Evolutionary conservation across 2,113 vertebrate genomes (phyloP), one percentile per base, ranked within the genome.

Genomic region (Myotis lucifugus): DNA sequence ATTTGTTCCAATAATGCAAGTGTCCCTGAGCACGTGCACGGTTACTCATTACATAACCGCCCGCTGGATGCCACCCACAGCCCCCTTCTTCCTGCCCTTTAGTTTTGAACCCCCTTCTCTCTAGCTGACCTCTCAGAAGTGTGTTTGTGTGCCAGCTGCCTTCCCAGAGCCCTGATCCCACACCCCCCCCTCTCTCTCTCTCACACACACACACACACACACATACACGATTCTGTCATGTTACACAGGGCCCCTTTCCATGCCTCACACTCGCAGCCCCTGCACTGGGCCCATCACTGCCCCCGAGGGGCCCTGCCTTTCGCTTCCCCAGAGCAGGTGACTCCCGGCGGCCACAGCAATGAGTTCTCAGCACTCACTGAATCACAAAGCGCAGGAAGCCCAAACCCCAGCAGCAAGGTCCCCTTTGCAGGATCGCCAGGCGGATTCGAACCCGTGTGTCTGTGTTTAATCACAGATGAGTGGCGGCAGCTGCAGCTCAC

Each of bases 361-460:
- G 95, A 97, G 91, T 79, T 88, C 73, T 84, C 95, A 96, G 83
- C n/a, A 8, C 52, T 96, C 91, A 89, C 70, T 95, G 42, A 69
- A 42, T 91, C 74, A 52, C 1, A 96, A 97, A 94, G 4, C 40
- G 25, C 1, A 93, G 67, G 94, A 90, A 96, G 73, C 59, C 64
- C 52, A 52, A 82, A 90, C 91, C 84, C 93, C 95, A 67, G 90
- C 81, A 96, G 73, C 76, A 59, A 95, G 52, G 3, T 66, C 0
- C 64, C 94, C 56, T 97, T 64, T 83, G 72, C 54, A 84, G 78
- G 54, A 78, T 79, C 90, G 78, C 76, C 37, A 85, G 32, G 15
- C 11, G 56, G 50, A 59, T 52, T 76, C 88, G 32, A 88, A 78
- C 34, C 29, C 73, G 1, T 17, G 89, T 81, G 56, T 40, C 23